Base-by-base conservation (phyloP, 2,797 vertebrate genomes). In the Naso thynnoides region DNA sequence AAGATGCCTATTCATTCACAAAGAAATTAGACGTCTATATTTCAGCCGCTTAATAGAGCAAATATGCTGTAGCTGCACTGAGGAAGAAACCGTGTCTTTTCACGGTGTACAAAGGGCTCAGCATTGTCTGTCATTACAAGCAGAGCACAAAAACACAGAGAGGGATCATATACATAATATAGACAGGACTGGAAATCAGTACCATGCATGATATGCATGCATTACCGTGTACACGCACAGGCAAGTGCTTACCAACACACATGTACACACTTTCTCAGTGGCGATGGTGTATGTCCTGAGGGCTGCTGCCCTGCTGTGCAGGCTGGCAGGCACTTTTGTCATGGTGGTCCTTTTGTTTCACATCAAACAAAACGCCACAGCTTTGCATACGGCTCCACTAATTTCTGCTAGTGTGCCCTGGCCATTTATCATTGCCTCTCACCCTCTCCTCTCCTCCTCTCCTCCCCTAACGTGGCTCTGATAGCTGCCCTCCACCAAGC, bases 261-360 rank as follows among this genome's bases (percentile, higher is more conserved):
- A 57, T 63, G 67, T 50, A 39, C 79, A 76, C 80, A 60, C 72
- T 76, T 74, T 77, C 76, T 82, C 77, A 52, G 79, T 67, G 76
- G 76, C 60, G 82, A 73, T 86, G 83, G 84, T 89, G 84, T 87
- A 86, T 89, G 88, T 91, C 87, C 91, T 89, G 82, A 87, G 89
- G 90, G 86, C 85, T 88, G 83, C 86, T 67, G 85, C 77, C 93
- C 91, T 88, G 89, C 91, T 92, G 92, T 86, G 89, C 82, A 64
- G 86, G 88, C 88, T 93, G 92, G 90, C 92, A 90, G 92, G 82
- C 92, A 92, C 91, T 92, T 94, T 93, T 93, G 92, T 93, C 92
- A 89, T 83, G 92, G 92, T 90, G 91, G 92, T 92, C 91, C 92
- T 93, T 93, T 94, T 93, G 93, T 94, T 93, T 94, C 91, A 93